Base-by-base conservation (phyloP, 2,113 vertebrate species). In the Nicator chloris region DNA sequence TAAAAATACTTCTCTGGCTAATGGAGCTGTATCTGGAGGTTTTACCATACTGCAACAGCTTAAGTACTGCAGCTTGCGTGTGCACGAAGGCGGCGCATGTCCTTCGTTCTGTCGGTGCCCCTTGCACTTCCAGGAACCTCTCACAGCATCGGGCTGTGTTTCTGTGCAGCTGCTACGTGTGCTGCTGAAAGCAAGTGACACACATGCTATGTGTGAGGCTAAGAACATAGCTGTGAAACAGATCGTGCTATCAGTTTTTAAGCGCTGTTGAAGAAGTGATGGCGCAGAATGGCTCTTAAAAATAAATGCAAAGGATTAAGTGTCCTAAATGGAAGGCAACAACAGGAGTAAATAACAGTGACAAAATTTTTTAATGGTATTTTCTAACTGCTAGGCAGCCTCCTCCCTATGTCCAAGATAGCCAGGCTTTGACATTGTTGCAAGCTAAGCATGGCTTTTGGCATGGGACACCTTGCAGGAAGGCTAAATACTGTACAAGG, bases 11-110 rank as follows among this genome's bases (percentile, higher is more conserved):
- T 44, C 40, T 47, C 21, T 70, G 23, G 33, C 51, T 37, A 27
- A 23, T 18, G 35, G 66, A 85, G 24, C 13, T 50, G 6, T 40
- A 10, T 7, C 33, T 71, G 37, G 39, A 59, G 31, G 23, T 30
- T 83, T 81, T 49, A 16, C 57, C 21, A 6, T 5, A 4, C 9
- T 23, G 11, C 57, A n/a, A 20, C 16, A 84, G 42, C 35, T 63
- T 9, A 51, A 56, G 50, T 16, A 7, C 4, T 28, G 45, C 33
- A 75, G 40, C 27, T 31, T 42, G 14, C 9, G 28, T 33, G 28
- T 14, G 59, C 2, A 2, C 1, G 8, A 35, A 76, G 47, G 57
- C 33, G 39, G 40, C 0, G 0, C 3, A 0, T 0, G 6, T 13
- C 40, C 82, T 37, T 22, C 2, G 1, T 20, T 35, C 39, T 20